These are phyloP conservation scores for Hypercompe scribonia DNA, from an alignment of 2,888 invertebrate species.

Conservation along the genomic window DNA sequence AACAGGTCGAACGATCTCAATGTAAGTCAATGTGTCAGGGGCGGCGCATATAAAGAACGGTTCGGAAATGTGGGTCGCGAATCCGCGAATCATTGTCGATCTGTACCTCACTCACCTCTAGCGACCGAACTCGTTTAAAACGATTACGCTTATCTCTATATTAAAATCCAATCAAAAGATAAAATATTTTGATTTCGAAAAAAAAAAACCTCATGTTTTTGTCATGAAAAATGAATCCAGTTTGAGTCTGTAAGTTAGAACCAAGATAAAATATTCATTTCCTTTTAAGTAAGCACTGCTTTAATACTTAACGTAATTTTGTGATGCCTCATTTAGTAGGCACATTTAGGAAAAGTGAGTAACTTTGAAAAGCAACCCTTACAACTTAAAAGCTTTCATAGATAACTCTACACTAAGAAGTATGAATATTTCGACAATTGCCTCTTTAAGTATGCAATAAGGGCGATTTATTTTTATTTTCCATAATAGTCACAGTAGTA, in stretches of 20 bases:
- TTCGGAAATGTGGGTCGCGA: constrained; percentile 64
- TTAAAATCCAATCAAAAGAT: constrained; percentile 35
- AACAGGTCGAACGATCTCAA: constrained; percentile 60
- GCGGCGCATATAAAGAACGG: constrained; percentile 56
- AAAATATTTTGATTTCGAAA: constrained; percentile 8
- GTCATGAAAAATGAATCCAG: not conserved
- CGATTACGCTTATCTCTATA: constrained; percentile 26
- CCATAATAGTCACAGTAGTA: not conserved
- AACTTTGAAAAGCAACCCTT: not conserved
- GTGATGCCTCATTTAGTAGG: not conserved
- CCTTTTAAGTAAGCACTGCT: not conserved
- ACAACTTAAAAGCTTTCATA: not conserved
- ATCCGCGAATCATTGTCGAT: constrained; percentile 47
- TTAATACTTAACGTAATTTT: not conserved
- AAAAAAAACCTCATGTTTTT: not conserved
- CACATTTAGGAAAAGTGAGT: not conserved
- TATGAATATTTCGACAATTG: not conserved
- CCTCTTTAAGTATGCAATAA: not conserved
- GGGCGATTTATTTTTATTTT: not conserved
- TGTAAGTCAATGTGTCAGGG: constrained; percentile 74
- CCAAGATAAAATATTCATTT: not conserved
- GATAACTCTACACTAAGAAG: not conserved
- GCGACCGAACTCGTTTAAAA: constrained; percentile 29
- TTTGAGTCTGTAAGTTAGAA: not conserved
- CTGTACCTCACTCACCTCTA: constrained; percentile 37